A percentile compares a stretch with the other conserved stretches of the same genome.
Evolutionary conservation across 2,888 invertebrate genomes (phyloP).

Genomic region (Dioctria rufipes): DNA sequence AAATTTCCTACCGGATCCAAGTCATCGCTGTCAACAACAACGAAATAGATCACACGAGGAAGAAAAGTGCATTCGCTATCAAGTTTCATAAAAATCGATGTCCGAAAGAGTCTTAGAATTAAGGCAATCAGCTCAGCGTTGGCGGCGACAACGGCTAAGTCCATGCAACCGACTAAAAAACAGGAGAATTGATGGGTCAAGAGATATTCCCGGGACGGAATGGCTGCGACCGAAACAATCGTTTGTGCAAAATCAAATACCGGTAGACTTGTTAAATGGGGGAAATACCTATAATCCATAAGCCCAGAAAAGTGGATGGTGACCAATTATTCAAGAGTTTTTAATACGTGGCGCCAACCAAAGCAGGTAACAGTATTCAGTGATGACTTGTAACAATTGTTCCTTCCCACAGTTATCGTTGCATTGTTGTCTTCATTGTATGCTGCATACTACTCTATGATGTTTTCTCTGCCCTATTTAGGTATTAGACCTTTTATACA

Average conservation of each 20-base stretch:
- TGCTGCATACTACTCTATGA: too few species aligned
- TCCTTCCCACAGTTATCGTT: too few species aligned
- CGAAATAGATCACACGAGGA: neutral
- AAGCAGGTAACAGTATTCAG: too few species aligned
- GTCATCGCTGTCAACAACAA: neutral
- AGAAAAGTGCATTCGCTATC: conserved; percentile 36
- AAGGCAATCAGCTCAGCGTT: too few species aligned
- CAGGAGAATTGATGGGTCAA: conserved; percentile 41
- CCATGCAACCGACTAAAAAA: neutral
- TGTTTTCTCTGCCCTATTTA: too few species aligned
- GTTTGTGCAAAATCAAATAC: neutral
- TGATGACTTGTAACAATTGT: too few species aligned
- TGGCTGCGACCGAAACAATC: neutral
- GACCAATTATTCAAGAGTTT: conserved; percentile 7
- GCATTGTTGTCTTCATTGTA: too few species aligned
- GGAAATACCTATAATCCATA: conserved; percentile 15
- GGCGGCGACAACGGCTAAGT: too few species aligned
- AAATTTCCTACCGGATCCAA: neutral
- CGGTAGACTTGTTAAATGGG: neutral
- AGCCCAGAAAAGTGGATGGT: neutral
- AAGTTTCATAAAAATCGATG: conserved; percentile 43
- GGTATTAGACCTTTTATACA: too few species aligned
- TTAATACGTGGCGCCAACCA: too few species aligned
- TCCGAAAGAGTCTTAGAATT: conserved; percentile 8
- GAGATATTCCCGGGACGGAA: neutral